Base-by-base conservation (phyloP, 1,140 invertebrate genomes). In the Belonocnema kinseyi region DNA sequence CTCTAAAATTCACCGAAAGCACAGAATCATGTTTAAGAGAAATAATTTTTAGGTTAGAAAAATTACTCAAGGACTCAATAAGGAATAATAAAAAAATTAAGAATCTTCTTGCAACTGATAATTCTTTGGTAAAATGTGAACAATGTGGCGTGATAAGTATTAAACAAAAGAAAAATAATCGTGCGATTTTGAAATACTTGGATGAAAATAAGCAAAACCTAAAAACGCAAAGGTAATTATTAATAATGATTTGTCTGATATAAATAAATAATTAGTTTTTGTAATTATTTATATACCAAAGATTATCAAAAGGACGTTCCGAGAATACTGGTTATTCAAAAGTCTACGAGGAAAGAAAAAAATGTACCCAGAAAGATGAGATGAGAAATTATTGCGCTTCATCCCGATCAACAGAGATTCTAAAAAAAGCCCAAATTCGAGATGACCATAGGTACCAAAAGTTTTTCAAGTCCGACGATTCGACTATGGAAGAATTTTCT, bases 141-240 rank as follows among this genome's bases (percentile, higher is more conserved):
- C 58, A 77, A 16, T 86, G 85, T 40, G 83, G 83, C 0, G 80
- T 86, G 13, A 80, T 86, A 2, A 86, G 82, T 40, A 80, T 33
- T 16, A 19, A 61, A 3, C 72, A 72, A 51, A 72, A 26, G 26
- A 46, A 66, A 13, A 66, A 14, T 4, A 40, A 19, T 26, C 21
- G 21, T 8, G n/a, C 17, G n/a, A 50, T 21, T 51, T 8, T 6
- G 7, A 40, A 33, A 40, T 14, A 12, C 4, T 40, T 14, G 12
- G 58, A 40, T n/a, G n/a, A 66, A 40, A 33, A 5, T 7, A 40
- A 12, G 12, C 58, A 14, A 13, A 66, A 40, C 26, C 33, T 66
- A n/a, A 5, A 40, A 33, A 66, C 26, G 6, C 13, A 13, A 13
- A 66, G 26, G 26, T 33, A 33, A 33, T 33, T 33, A 33, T 33